These are phyloP conservation scores for Ptilodon capucinus DNA, from an alignment of 2,888 invertebrate species.

Conservation along the genomic window DNA sequence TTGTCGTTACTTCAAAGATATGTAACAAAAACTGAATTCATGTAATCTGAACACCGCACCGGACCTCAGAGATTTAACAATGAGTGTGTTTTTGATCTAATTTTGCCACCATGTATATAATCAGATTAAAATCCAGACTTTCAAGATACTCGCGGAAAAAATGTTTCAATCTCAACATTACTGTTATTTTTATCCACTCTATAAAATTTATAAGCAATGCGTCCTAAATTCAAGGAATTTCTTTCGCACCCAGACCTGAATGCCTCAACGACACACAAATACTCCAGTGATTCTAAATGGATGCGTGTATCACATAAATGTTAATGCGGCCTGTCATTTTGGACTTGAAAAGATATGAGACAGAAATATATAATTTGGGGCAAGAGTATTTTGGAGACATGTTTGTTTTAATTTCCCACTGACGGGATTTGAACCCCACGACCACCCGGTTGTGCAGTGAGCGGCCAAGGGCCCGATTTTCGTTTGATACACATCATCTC, in stretches of 20 bases:
- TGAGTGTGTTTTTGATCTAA: no score
- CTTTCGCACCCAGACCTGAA: constrained; percentile 16
- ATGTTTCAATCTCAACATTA: constrained; percentile 3
- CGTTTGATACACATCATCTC: no score
- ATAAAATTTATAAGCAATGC: constrained; percentile 26
- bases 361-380: neutral
- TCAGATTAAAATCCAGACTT: neutral
- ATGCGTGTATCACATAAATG: constrained; percentile 1
- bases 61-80: no score
- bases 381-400: neutral
- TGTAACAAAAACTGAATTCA: no score
- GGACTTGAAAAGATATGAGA: neutral
- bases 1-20: no score
- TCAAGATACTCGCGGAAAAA: constrained; percentile 10
- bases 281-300: constrained; percentile 18
- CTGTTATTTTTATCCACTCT: constrained; percentile 25
- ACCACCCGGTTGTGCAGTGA: no score
- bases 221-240: constrained; percentile 31
- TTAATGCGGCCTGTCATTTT: constrained; percentile 2
- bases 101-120: no score
- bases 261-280: constrained; percentile 13
- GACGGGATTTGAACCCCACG: no score
- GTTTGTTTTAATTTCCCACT: no score
- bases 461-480: no score
- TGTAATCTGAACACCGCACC: no score